Conservation (phyloP, 2,113 vertebrate genomes). For the Tyrannus savana region DNA sequence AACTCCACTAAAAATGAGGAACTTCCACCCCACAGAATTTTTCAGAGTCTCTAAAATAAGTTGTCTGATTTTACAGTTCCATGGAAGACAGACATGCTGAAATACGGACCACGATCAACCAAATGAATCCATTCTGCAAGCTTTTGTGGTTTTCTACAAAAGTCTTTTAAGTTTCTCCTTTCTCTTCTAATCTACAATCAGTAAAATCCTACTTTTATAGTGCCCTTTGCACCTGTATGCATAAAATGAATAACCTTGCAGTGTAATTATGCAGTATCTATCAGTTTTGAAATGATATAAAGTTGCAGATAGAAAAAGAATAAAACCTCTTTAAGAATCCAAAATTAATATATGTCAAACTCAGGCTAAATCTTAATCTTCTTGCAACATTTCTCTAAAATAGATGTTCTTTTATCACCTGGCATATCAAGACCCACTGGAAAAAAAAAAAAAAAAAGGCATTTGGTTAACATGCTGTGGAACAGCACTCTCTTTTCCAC, state of each 20-base stretch:
- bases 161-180: slow-evolving; percentile 71
- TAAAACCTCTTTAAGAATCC: slow-evolving; percentile 76
- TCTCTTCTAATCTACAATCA: slow-evolving; percentile 77
- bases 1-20: neutral
- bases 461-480: slow-evolving; percentile 78
- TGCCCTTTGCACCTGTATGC: slow-evolving; percentile 78
- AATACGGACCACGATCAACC: slow-evolving; percentile 48
- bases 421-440: slow-evolving; percentile 70
- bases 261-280: slow-evolving; percentile 79
- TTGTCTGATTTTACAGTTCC: slow-evolving; percentile 33
- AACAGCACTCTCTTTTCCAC: slow-evolving; percentile 76
- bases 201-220: slow-evolving; percentile 77
- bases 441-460: slow-evolving; percentile 39
- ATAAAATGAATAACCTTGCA: slow-evolving; percentile 80
- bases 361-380: slow-evolving; percentile 82
- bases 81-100: slow-evolving; percentile 29
- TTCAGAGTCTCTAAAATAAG: slow-evolving; percentile 40
- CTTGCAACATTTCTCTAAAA: slow-evolving; percentile 78
- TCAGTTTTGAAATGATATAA: slow-evolving; percentile 75
- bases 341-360: slow-evolving; percentile 82
- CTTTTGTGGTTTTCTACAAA: slow-evolving; percentile 69
- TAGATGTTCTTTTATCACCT: slow-evolving; percentile 80
- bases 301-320: slow-evolving; percentile 77
- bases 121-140: slow-evolving; percentile 73
- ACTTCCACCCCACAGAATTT: neutral